Evolutionary conservation across 2,888 invertebrate genomes (phyloP), one percentile per base, ranked within the genome.

Genomic region (Acanthopleura granulata): DNA sequence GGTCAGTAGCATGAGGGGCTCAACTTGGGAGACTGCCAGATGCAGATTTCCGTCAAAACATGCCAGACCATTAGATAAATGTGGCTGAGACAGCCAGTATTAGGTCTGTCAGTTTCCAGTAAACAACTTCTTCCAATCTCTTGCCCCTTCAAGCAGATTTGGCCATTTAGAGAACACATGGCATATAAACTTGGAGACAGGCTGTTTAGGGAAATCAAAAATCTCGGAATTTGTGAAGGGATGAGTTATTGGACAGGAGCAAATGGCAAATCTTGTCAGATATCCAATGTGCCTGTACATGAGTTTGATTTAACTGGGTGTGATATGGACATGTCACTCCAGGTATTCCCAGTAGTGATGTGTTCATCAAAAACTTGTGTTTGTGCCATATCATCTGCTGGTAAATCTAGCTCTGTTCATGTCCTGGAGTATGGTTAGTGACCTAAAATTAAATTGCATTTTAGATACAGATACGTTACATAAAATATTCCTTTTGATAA

Each of bases 41-140:
- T 66, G 66, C 16, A 27, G 29, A 27, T 27, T 66, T 27, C 66
- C 25, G 66, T 66, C 66, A 66, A 66, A 66, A 66, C 62, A 62
- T 62, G 62, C 62, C 62, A 62, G 25, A 18, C 29, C 25, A 16
- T 66, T 16, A 27, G 66, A 27, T 66, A 66, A 25, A 66, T 25
- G 25, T 27, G 16, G 66, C 18, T 14, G 22, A 66, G 66, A 66
- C 22, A 57, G 57, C 18, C 18, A 57, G 57, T 57, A 57, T 57
- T 57, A 57, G 22, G 57, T 57, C 57, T 57, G 57, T 57, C 57
- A 12, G 18, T 57, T 57, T 57, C n/a, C 57, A n/a, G 22, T 57
- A 57, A 57, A 57, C 57, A 57, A 40, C 40, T 40, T 40, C 40
- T 40, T 3, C 40, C 40, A 40, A 40, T 40, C 57, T n/a, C n/a